Percentiles rank a stretch among this genome's conserved stretches.
Conservation (phyloP, 30 jellyfish, hydroid and myxozoan species). For the Haliclystus octoradiatus region DNA sequence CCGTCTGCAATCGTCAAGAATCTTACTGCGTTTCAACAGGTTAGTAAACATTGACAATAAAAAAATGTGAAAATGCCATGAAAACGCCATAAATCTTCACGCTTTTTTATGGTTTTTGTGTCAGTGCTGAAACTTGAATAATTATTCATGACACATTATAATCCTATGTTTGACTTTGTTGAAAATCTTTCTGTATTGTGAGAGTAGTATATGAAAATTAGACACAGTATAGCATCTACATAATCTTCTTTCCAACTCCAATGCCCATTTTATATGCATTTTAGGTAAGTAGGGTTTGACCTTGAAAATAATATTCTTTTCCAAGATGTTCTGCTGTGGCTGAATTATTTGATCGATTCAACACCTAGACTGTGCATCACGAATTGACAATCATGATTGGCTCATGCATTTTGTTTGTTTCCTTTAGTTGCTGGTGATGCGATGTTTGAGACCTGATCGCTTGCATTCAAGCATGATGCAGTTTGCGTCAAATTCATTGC, state of each 20-base stretch:
- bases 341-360: too few species aligned
- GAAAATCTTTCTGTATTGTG: background rate
- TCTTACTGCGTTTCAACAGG: conserved; percentile 77
- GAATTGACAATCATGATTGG: too few species aligned
- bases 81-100: background rate
- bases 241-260: too few species aligned
- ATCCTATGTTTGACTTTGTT: background rate
- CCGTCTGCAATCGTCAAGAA: conserved; percentile 68
- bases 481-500: conserved; percentile 70
- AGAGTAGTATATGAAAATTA: too few species aligned
- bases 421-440: conserved; percentile 58
- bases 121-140: background rate
- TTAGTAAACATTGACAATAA: background rate
- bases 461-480: conserved; percentile 61
- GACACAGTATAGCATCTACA: too few species aligned
- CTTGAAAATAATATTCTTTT: too few species aligned
- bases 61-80: background rate
- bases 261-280: too few species aligned
- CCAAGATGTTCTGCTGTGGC: too few species aligned
- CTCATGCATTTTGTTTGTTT: too few species aligned
- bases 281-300: too few species aligned
- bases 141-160: background rate
- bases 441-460: conserved; percentile 80
- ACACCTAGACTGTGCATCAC: too few species aligned
- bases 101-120: background rate